Percentiles rank a stretch among this genome's conserved stretches.
Conservation (phyloP, 35 echinoderm and acorn worm species). For the Heliocidaris tuberculata region DNA sequence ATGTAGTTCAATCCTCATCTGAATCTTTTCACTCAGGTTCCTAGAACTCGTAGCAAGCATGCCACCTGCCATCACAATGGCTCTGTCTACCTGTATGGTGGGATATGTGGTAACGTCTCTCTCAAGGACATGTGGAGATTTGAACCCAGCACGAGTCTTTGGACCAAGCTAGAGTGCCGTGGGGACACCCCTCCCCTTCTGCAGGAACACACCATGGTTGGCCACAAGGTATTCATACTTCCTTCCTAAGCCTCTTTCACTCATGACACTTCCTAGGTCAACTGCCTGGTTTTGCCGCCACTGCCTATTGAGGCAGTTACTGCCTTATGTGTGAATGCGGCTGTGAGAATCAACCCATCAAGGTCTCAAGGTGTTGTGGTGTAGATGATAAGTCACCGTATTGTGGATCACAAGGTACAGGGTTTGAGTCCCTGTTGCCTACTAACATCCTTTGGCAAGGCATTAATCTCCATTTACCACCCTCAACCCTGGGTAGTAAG, state of each 20-base stretch:
- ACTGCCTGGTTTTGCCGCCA: not conserved
- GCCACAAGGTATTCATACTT: conserved; percentile 46
- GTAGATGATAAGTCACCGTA: too few relatives aligned
- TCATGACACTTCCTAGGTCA: not conserved
- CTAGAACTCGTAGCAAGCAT: conserved; percentile 45
- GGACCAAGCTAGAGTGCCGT: conserved; percentile 68
- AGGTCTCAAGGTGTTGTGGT: too few relatives aligned
- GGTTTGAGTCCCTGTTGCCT: too few relatives aligned
- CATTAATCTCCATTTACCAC: too few relatives aligned
- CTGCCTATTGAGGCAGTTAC: not conserved
- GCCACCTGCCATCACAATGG: conserved; percentile 53
- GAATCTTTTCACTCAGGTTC: not conserved
- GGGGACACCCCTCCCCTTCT: conserved; percentile 65
- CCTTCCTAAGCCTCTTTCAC: not conserved
- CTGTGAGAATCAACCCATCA: not conserved
- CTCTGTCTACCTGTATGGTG: conserved; percentile 61
- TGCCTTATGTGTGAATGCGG: not conserved
- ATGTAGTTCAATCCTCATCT: not conserved
- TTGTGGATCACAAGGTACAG: too few relatives aligned
- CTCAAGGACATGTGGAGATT: conserved; percentile 75
- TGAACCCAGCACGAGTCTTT: conserved; percentile 54
- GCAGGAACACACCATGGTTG: conserved; percentile 73
- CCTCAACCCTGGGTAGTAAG: too few relatives aligned
- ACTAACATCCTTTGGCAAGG: too few relatives aligned
- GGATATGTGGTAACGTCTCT: conserved; percentile 53